Base-by-base conservation (phyloP, 2,113 vertebrate genomes). In the Scytalopus superciliaris region DNA sequence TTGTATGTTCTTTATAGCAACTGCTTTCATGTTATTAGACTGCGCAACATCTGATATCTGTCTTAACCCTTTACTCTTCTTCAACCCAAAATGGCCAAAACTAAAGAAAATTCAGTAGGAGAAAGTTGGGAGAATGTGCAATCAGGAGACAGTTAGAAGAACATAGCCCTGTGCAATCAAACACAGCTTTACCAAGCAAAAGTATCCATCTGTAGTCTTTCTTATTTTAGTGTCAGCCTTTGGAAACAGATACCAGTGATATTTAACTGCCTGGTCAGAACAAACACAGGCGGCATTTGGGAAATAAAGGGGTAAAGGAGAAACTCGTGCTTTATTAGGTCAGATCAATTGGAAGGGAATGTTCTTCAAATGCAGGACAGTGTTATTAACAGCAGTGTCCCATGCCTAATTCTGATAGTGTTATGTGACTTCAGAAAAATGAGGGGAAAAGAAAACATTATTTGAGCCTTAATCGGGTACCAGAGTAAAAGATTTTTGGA, bases 201-300 rank as follows among this genome's bases (percentile, higher is more conserved):
- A 62, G 8, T 30, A 39, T 8, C 28, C 6, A 66, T 17, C n/a
- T 14, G 9, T 63, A 13, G 30, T 25, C 17, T 80, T 50, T 45
- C 60, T 52, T 77, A 62, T 69, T 81, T 94, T 60, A 78, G n/a
- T 55, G 80, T 33, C 21, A 91, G 31, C 18, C 28, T 66, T 80
- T 82, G 44, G 76, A 95, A 87, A 77, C 2, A 81, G 52, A 89
- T 14, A 19, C 39, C 42, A 50, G 35, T 84, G 73, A 89, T 87
- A 89, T 91, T 93, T 94, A 91, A 57, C 77, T 66, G 2, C 39
- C 56, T 57, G 30, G 35, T 84, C 84, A 87, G 69, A 95, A 35
- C 56, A 89, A 95, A 84, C 11, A 72, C 9, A 31, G 14, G 25
- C 39, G 9, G 14, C 52, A 72, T 87, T 78, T 89, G 84, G 81